These are phyloP conservation scores for Dysidea cf. avara DNA, from an alignment of 37 sponge, comb jelly and placozoan genomes.

Conservation along the genomic window DNA sequence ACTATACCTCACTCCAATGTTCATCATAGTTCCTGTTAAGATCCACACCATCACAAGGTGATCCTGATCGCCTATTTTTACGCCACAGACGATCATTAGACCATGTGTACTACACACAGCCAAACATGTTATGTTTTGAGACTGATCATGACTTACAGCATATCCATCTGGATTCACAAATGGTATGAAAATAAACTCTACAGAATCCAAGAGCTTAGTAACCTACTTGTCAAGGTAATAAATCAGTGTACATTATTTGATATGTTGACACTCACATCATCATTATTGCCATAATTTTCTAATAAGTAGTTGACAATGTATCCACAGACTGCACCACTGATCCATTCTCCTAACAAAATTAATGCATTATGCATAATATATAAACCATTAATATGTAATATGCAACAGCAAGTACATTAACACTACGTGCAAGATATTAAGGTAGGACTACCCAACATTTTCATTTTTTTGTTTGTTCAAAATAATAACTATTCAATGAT, in stretches of 20 bases:
- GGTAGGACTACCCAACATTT: background rate
- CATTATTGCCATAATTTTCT: constrained; percentile 36
- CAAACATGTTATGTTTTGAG: background rate
- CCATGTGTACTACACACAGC: constrained; percentile 65
- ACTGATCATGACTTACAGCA: constrained; percentile 37
- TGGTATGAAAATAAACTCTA: constrained; percentile 59
- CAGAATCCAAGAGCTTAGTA: background rate
- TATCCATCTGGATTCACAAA: constrained; percentile 88
- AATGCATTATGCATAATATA: background rate
- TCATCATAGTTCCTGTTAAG: constrained; percentile 77
- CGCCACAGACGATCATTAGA: constrained; percentile 70
- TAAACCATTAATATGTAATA: background rate
- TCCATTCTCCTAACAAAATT: constrained; percentile 76
- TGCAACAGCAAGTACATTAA: background rate
- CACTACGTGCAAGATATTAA: background rate
- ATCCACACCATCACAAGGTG: constrained; percentile 73
- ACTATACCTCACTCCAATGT: constrained; percentile 68
- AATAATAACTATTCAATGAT: too few relatives aligned
- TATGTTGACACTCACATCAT: constrained; percentile 22
- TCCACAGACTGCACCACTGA: constrained; percentile 81
- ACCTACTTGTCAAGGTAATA: background rate
- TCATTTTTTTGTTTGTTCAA: background rate
- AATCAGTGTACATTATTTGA: background rate
- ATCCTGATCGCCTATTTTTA: constrained; percentile 53
- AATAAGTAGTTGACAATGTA: constrained; percentile 60